These are phyloP conservation scores for Ophion costatus DNA, from an alignment of 2,888 invertebrate species.

Conservation along the genomic window DNA sequence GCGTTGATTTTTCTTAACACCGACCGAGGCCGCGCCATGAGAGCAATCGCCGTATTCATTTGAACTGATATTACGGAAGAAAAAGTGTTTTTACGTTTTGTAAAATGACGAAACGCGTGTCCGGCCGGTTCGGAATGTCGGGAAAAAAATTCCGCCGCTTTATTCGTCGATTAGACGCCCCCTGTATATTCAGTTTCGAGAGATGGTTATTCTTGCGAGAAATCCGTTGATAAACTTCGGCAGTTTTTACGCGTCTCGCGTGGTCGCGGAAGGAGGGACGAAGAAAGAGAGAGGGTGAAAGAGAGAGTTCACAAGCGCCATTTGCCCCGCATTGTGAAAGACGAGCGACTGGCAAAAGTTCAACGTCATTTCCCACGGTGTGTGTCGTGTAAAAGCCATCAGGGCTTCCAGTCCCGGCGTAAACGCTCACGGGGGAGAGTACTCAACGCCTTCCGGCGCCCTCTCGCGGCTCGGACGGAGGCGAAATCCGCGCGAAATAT, in stretches of 20 bases:
- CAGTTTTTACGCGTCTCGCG: too few relatives aligned
- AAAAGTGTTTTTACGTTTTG: too few relatives aligned
- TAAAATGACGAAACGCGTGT: too few relatives aligned
- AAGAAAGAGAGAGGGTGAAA: not conserved
- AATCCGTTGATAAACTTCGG: not conserved
- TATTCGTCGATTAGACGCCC: not conserved
- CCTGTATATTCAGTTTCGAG: not conserved
- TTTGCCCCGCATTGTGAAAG: slow-evolving; percentile 69
- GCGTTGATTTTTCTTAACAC: not conserved
- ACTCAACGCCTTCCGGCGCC: slow-evolving; percentile 32
- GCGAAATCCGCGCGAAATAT: slow-evolving; percentile 9
- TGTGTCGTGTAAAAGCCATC: slow-evolving; percentile 50
- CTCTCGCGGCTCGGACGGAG: not conserved
- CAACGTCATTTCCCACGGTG: slow-evolving; percentile 82
- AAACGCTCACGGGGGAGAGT: slow-evolving; percentile 45
- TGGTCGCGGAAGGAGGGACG: not conserved
- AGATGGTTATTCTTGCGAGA: not conserved
- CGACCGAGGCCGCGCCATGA: too few relatives aligned
- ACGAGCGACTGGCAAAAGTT: slow-evolving; percentile 77
- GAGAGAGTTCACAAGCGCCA: slow-evolving; percentile 20
- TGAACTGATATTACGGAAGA: too few relatives aligned
- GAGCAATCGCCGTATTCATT: too few relatives aligned
- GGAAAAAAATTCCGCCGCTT: too few relatives aligned
- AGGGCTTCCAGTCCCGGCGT: slow-evolving; percentile 51
- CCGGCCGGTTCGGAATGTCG: too few relatives aligned